A percentile compares a stretch with the other conserved stretches of the same genome.
Conservation (phyloP, 2,888 invertebrate genomes). For the Nematopogon swammerdamellus region DNA sequence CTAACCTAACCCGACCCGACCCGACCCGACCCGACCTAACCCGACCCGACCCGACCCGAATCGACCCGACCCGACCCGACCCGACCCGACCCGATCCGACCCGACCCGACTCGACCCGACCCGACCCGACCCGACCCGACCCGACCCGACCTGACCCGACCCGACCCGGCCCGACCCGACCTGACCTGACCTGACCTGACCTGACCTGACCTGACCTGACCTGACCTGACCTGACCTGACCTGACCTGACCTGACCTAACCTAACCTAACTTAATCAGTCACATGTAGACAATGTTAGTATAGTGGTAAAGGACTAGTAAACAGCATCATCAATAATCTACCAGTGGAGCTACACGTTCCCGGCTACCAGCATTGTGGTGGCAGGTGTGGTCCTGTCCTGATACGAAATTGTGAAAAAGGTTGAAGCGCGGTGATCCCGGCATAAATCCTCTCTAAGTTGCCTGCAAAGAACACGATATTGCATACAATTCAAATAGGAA, state of each 20-base stretch:
- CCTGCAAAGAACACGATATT: no score
- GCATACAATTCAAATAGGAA: no score
- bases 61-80: conserved; percentile 2
- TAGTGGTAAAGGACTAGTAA: no score
- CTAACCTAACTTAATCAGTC: background rate
- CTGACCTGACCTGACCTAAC: background rate
- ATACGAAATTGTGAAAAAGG: no score
- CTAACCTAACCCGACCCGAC: conserved; percentile 2
- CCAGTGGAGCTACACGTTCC: no score
- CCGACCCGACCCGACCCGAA: conserved; percentile 2
- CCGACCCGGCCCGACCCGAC: background rate
- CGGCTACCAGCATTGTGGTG: no score
- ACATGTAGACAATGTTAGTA: no score
- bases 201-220: background rate
- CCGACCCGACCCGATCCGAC: conserved; percentile 2
- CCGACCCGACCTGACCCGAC: conserved; percentile 1
- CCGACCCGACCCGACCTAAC: conserved; percentile 1
- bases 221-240: background rate
- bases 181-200: conserved; percentile 1
- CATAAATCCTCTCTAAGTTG: no score
- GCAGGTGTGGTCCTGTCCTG: no score
- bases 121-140: conserved; percentile 1
- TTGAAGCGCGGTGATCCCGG: no score
- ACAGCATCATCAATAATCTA: no score
- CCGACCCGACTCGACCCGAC: conserved; percentile 1